Evolutionary conservation across 2,797 vertebrate species (phyloP), one percentile per base, ranked within the genome.

Genomic region (Mallotus villosus): DNA sequence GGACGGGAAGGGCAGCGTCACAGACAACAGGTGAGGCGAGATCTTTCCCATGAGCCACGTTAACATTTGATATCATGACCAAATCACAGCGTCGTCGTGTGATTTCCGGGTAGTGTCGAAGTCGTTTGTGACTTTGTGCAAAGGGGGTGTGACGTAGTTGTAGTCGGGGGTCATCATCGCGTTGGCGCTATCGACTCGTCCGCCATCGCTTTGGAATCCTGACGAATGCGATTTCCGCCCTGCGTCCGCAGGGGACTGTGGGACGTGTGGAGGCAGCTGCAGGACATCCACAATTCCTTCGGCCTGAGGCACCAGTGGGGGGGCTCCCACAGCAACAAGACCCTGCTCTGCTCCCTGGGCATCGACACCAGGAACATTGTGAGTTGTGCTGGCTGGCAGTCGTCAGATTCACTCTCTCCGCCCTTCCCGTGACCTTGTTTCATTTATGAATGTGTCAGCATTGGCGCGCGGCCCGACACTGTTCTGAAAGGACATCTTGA

Each of bases 331-430:
- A 96, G 97, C 91, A 99, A 99, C 94, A 99, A 98, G 86, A 94
- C 93, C 24, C 95, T 99, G 49, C 92, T 99, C 76, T 95, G 95
- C 89, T 97, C 95, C 73, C 91, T 99, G 74, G 97, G 97, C 87
- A 99, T 99, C 72, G 97, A 99, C 92, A 99, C 95, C 37, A 92
- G 97, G 29, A 99, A 99, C 90, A 99, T 99, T 66, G 97, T 99
- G 84, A 96, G 97, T 95, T 7, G 17, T 22, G 61, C 22, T 11
- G 1, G 32, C 61, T 37, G 37, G 37, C 25, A 29, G 62, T 63
- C 66, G 57, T 11, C 11, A n/a, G 29, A 37, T 37, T 21, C 27
- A 37, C 32, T 4, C 11, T 21, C 6, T 17, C 22, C 57, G 51
- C 58, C 16, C 68, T 61, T 49, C 17, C 68, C 19, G 37, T 51